phyloP scores from a whole-genome alignment of 1,140 invertebrate genomes.

The Nomia melanderi region DNA sequence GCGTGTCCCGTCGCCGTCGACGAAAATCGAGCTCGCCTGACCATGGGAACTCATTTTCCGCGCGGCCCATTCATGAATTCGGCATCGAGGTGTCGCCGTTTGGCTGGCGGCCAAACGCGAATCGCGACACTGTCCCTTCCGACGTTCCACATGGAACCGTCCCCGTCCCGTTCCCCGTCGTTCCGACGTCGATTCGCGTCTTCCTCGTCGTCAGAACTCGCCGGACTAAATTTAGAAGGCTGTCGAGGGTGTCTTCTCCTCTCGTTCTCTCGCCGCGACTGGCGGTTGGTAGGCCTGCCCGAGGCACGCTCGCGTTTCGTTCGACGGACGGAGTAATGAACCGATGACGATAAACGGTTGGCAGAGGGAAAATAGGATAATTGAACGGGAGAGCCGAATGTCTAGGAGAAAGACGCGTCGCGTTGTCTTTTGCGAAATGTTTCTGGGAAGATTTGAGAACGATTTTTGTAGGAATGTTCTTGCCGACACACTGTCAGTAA shows the following conservation, averaged over 20 bases:
- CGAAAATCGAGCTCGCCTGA: constrained; percentile 25
- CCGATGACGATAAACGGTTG: too few relatives aligned
- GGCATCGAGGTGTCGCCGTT: constrained; percentile 35
- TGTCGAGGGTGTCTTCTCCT: constrained; percentile 26
- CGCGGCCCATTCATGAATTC: constrained; percentile 56
- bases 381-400: too few relatives aligned
- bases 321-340: too few relatives aligned
- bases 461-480: too few relatives aligned
- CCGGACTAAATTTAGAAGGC: constrained; percentile 66
- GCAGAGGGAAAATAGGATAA: too few relatives aligned
- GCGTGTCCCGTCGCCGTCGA: constrained; percentile 9
- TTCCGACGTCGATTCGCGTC: constrained; percentile 19
- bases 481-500: too few relatives aligned
- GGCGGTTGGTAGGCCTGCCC: neutral
- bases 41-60: constrained; percentile 35
- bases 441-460: too few relatives aligned
- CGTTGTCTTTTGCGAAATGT: too few relatives aligned
- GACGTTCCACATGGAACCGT: constrained; percentile 57
- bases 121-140: constrained; percentile 63
- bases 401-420: too few relatives aligned
- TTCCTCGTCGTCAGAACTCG: constrained; percentile 52
- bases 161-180: neutral
- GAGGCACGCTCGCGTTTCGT: neutral
- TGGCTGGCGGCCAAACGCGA: constrained; percentile 63
- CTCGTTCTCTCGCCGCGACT: constrained; percentile 27